A percentile compares a stretch with the other conserved stretches of the same genome.
These are phyloP conservation scores for Chanos chanos DNA, from an alignment of 2,797 vertebrate species.

Conservation along the genomic window DNA sequence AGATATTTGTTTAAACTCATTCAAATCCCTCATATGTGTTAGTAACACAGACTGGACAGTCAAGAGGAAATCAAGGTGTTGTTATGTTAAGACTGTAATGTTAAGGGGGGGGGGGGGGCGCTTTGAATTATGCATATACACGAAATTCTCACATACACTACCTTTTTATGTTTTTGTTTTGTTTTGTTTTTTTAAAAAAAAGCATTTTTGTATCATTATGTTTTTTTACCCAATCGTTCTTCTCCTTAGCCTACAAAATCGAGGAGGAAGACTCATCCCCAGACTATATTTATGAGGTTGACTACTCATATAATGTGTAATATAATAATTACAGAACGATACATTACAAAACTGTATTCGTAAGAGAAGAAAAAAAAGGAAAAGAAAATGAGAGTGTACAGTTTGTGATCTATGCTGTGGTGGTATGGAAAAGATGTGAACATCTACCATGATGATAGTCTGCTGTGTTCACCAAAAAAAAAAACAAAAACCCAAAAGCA, in stretches of 20 bases:
- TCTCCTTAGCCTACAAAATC: constrained; percentile 34
- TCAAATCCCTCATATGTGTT: constrained; percentile 1
- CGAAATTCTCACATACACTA: constrained; percentile 22
- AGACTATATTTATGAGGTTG: constrained; percentile 24
- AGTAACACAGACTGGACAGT: constrained; percentile 9
- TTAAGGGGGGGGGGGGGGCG: too few species aligned
- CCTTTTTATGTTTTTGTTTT: not conserved
- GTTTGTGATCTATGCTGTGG: too few species aligned
- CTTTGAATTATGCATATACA: not conserved
- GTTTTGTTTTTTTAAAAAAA: constrained; percentile 28
- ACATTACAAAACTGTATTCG: constrained; percentile 42
- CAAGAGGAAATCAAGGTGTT: constrained; percentile 1
- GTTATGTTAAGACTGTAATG: too few species aligned
- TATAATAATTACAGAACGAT: constrained; percentile 26
- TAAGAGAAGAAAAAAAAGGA: constrained; percentile 32
- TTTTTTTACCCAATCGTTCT: constrained; percentile 16
- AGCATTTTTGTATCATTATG: constrained; percentile 38
- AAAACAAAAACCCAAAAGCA: too few species aligned
- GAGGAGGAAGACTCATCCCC: constrained; percentile 14
- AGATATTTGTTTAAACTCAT: too few species aligned
- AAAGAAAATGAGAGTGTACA: constrained; percentile 8
- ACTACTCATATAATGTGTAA: constrained; percentile 30
- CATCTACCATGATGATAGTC: too few species aligned
- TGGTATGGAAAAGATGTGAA: too few species aligned
- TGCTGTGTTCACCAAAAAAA: too few species aligned